Conservation (phyloP, 30 jellyfish, hydroid and myxozoan genomes). For the Turritopsis rubra region DNA sequence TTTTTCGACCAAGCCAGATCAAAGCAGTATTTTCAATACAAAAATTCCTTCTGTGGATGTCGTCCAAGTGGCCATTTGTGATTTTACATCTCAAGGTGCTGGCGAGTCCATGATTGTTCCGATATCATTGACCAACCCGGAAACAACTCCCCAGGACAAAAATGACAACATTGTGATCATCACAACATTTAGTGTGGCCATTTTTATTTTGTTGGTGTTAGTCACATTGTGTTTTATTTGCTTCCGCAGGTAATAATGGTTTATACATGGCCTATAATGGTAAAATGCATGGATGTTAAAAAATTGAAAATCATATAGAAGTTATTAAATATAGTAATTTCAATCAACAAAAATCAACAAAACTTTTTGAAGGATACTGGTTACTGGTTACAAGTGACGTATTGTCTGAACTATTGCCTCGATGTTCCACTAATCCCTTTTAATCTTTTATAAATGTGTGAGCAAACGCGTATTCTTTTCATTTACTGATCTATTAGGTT, state of each 20-base stretch:
- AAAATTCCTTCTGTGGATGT: slow-evolving; percentile 8
- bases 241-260: slow-evolving; percentile 9
- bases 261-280: no score
- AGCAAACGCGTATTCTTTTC: no score
- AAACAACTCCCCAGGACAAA: background rate
- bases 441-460: no score
- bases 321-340: no score
- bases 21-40: background rate
- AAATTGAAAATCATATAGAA: no score
- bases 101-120: slow-evolving; percentile 13
- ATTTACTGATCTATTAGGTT: no score
- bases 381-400: no score
- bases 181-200: slow-evolving; percentile 24
- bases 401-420: no score
- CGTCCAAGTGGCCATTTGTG: slow-evolving; percentile 20
- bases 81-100: slow-evolving; percentile 2
- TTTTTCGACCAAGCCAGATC: background rate
- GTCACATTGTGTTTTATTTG: slow-evolving; percentile 6
- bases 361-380: no score
- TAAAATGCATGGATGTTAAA: no score
- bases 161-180: slow-evolving; percentile 12
- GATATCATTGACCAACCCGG: background rate
- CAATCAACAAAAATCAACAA: no score
- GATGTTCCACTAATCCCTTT: no score
- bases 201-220: slow-evolving; percentile 9